Conservation (phyloP, 2,113 vertebrate genomes). For the Hyperopisus bebe region DNA sequence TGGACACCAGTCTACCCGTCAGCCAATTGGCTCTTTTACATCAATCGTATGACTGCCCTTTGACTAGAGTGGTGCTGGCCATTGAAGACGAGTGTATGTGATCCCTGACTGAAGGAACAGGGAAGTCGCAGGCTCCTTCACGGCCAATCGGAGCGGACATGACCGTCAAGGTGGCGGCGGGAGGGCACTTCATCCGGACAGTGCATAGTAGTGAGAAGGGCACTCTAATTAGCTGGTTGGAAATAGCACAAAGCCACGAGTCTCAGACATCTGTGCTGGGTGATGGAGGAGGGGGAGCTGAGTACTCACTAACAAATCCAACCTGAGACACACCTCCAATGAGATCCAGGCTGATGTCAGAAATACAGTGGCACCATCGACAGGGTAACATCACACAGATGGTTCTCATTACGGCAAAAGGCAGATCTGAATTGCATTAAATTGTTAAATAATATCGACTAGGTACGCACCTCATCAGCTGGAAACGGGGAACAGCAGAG, state of each 20-base stretch:
- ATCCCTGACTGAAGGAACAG: background rate
- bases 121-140: constrained; percentile 1
- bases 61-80: background rate
- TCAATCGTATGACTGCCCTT: background rate
- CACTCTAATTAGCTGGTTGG: constrained; percentile 46
- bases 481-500: background rate
- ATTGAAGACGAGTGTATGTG: constrained; percentile 2
- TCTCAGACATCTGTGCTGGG: constrained; percentile 5
- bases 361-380: constrained; percentile 34
- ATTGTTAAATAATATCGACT: background rate
- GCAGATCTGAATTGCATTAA: background rate
- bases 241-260: constrained; percentile 35
- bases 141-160: constrained; percentile 16
- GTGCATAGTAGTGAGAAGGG: constrained; percentile 16
- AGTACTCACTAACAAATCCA: constrained; percentile 46
- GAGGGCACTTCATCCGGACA: constrained; percentile 29
- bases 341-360: background rate
- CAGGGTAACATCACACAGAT: constrained; percentile 44
- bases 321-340: constrained; percentile 36
- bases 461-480: background rate
- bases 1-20: background rate
- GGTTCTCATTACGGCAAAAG: constrained; percentile 53
- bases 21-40: background rate
- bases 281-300: constrained; percentile 14
- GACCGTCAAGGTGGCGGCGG: constrained; percentile 24